A percentile compares a stretch with the other conserved stretches of the same genome.
These are phyloP conservation scores for Lagopus muta DNA, from an alignment of 2,113 vertebrate genomes.

Conservation along the genomic window DNA sequence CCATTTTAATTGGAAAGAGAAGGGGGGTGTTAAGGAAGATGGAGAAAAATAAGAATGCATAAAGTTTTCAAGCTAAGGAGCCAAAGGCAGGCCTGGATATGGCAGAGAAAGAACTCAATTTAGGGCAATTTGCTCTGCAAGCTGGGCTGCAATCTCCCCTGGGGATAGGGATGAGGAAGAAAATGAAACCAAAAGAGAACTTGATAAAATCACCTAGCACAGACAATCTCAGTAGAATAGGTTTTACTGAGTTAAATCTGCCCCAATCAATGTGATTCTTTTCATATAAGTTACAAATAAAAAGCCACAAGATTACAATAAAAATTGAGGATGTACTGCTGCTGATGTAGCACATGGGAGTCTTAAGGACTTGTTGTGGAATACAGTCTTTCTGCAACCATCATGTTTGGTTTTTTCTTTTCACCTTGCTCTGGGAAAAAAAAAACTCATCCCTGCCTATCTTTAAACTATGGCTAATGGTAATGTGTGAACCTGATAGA, in stretches of 20 bases:
- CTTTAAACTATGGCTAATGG: constrained; percentile 40
- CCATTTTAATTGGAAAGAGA: constrained; percentile 87
- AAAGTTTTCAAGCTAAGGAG: constrained; percentile 90
- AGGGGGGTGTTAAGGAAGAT: constrained; percentile 84
- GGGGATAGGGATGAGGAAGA: constrained; percentile 93
- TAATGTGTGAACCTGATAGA: constrained; percentile 19
- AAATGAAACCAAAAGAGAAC: constrained; percentile 97
- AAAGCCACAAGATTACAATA: constrained; percentile 92
- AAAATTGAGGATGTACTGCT: constrained; percentile 77
- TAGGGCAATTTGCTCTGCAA: constrained; percentile 99
- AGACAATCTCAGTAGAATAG: constrained; percentile 92
- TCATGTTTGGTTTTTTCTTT: constrained; percentile 72
- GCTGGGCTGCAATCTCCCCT: constrained; percentile 92
- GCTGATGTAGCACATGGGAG: constrained; percentile 79
- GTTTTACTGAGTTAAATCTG: constrained; percentile 98
- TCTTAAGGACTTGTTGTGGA: constrained; percentile 81
- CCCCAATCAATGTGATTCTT: constrained; percentile 96
- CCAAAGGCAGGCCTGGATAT: constrained; percentile 91
- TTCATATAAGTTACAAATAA: constrained; percentile 98
- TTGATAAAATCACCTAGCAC: constrained; percentile 95
- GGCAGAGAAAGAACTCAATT: constrained; percentile 98
- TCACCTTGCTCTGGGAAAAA: constrained; percentile 39
- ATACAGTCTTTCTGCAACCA: constrained; percentile 74
- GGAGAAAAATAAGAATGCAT: constrained; percentile 84
- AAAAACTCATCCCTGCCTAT: constrained; percentile 16